Evolutionary conservation across 2,888 invertebrate genomes (phyloP), one percentile per base, ranked within the genome.

Genomic region (Drosophila paracracens): DNA sequence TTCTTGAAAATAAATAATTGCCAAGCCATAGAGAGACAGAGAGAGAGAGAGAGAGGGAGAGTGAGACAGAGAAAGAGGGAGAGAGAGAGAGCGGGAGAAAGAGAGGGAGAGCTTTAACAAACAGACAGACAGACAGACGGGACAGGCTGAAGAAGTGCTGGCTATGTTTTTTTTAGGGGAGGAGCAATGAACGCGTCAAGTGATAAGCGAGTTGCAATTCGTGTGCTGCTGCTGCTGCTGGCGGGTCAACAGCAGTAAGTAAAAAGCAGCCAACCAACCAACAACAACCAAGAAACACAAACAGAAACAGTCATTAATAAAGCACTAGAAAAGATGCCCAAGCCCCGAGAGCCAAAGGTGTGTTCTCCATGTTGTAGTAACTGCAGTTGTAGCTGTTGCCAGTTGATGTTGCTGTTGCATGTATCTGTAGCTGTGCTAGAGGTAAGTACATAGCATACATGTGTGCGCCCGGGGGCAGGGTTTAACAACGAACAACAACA

Each of bases 401-500:
- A 25, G 46, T 46, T 46, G 25, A 46, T 46, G 46, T 46, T 25
- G 21, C 25, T 8, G 25, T 73, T 46, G 62, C 63, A 56, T 68
- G 43, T 69, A 60, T 65, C 48, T 68, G 43, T 70, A 70, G 68
- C 66, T 64, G 81, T 65, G 54, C 52, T 38, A 48, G 54, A 51
- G 73, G 61, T 76, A 64, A 56, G 36, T 53, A 53, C 53, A 53
- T 53, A 53, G 64, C 60, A 40, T 80, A 83, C 77, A 78, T 72
- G 84, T 84, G 77, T 83, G 81, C 71, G 83, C 86, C 75, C 68
- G 79, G 76, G 85, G 85, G 82, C 88, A 80, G 89, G 86, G 78
- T 84, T 87, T 89, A 87, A 74, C 79, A 77, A 79, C 67, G 71
- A 75, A 69, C 70, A 69, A 79, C 76, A 74, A 72, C 79, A 76